phyloP scores from a whole-genome alignment of 2,888 invertebrate species.

The Digitonthophagus gazella region DNA sequence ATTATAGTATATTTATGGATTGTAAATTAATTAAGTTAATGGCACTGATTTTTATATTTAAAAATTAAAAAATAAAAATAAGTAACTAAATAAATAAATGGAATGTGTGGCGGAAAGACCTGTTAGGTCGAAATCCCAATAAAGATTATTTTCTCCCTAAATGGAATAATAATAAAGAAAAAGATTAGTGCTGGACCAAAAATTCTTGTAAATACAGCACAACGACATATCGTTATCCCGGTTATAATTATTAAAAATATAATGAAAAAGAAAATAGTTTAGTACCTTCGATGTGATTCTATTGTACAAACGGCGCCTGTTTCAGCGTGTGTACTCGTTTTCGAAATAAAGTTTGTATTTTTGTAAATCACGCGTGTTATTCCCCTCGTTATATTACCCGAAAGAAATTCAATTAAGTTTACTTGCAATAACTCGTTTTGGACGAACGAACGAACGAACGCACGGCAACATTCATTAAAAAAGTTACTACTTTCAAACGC shows the following conservation, averaged over 20 bases:
- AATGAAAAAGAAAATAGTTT: too few relatives aligned
- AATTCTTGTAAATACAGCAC: not conserved
- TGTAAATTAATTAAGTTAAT: not conserved
- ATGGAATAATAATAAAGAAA: too few relatives aligned
- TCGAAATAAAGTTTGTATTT: not conserved
- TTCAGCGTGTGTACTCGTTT: not conserved
- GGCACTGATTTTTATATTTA: not conserved
- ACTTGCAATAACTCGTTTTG: not conserved
- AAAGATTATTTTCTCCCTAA: too few relatives aligned
- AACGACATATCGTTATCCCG: not conserved
- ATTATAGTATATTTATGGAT: too few relatives aligned
- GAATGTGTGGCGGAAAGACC: too few relatives aligned
- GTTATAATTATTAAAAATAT: not conserved
- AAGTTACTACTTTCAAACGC: not conserved
- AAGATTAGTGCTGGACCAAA: not conserved
- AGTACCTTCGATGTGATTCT: not conserved
- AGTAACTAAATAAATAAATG: too few relatives aligned
- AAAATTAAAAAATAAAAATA: too few relatives aligned
- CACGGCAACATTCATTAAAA: not conserved
- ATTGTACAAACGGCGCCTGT: not conserved
- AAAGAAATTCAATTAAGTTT: not conserved
- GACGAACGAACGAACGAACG: too few relatives aligned
- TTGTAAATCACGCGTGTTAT: not conserved
- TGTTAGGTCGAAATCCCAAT: too few relatives aligned
- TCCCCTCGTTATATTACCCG: not conserved